phyloP scores from a whole-genome alignment of 2,113 vertebrate genomes.

The Pogonocichla stellata region DNA sequence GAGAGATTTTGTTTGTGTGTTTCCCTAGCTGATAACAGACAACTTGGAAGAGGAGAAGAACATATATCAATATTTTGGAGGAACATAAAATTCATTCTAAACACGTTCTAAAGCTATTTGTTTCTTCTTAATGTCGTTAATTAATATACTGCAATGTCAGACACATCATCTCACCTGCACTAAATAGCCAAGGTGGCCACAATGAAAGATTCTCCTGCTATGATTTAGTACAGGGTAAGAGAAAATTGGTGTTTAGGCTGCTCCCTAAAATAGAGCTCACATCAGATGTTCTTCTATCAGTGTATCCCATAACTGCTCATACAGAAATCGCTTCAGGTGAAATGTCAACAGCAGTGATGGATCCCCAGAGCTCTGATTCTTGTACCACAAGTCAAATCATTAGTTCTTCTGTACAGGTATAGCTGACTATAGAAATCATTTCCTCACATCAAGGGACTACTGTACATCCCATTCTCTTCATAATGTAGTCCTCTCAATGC shows the following conservation, averaged over 20 bases:
- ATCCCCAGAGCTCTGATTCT: background rate
- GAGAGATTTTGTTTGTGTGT: background rate
- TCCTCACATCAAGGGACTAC: background rate
- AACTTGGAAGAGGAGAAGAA: background rate
- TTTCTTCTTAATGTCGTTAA: background rate
- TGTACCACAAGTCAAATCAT: background rate
- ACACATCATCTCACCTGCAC: background rate
- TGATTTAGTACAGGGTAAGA: background rate
- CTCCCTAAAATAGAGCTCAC: background rate
- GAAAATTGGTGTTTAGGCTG: background rate
- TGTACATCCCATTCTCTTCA: background rate
- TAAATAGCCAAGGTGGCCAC: background rate
- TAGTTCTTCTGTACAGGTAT: background rate
- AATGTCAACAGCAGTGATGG: background rate
- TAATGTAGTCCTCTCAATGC: background rate
- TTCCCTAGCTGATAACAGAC: background rate
- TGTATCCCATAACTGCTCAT: background rate
- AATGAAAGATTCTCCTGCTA: background rate
- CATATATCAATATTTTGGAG: background rate
- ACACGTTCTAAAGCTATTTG: background rate
- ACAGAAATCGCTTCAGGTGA: background rate
- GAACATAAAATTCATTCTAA: background rate
- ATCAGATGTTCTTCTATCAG: background rate
- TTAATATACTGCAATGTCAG: background rate
- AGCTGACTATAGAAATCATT: background rate